Base-by-base conservation (phyloP, 2,113 vertebrate species). In the Cyprinodon brontotheroides region DNA sequence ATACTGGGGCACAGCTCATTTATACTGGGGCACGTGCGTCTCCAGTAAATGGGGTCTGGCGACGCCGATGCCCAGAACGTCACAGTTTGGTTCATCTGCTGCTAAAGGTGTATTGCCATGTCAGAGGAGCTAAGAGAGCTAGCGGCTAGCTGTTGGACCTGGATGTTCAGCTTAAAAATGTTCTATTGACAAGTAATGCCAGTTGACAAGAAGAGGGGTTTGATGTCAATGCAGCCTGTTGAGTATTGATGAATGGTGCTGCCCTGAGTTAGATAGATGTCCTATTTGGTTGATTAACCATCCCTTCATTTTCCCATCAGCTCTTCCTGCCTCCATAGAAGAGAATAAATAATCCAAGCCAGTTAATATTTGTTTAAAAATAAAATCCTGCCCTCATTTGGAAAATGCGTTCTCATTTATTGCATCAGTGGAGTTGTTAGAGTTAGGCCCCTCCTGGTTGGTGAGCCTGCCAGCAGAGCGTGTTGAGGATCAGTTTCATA, bases 401-500 rank as follows among this genome's bases (percentile, higher is more conserved):
- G 36, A 45, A 61, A 48, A 43, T 15, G 3, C n/a, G 12, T 70
- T 6, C 3, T 36, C 37, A 57, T 48, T 53, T 45, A 14, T 3
- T 40, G 38, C 3, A 14, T 72, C 3, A 63, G 63, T 37, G 74
- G 29, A 62, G 20, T 43, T 36, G 41, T 7, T 10, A 17, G 65
- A 40, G 40, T n/a, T 20, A 14, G 70, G 61, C 22, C 11, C 9
- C 61, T 75, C 68, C 72, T 61, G 65, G 29, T 63, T 20, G 41
- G 53, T 2, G 3, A 8, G 71, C 47, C 79, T 68, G 64, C 9
- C 48, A 68, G n/a, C 63, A 5, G 65, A 60, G 61, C 22, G 57
- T 69, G 75, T 57, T 65, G 7, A 61, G 47, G 78, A 82, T 89
- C 78, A 29, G 74, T 84, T 86, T 89, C 84, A 86, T 79, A 84